A percentile compares a stretch with the other conserved stretches of the same genome.
phyloP scores from a whole-genome alignment of 2,888 invertebrate species.

The Trichogramma dendrolimi region DNA sequence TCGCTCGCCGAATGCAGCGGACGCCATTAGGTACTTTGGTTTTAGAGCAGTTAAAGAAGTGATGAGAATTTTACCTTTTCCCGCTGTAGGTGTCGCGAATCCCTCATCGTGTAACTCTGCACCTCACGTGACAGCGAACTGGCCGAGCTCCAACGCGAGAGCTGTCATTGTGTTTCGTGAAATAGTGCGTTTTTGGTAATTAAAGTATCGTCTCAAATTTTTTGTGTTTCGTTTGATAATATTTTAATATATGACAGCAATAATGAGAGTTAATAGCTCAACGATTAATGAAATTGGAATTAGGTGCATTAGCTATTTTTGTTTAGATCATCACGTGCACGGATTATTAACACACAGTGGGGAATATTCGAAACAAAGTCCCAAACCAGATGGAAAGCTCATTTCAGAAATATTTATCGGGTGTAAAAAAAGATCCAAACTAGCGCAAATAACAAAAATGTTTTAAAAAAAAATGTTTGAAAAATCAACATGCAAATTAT shows the following conservation, averaged over 20 bases:
- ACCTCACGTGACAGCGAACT: conserved; percentile 62
- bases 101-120: conserved; percentile 59
- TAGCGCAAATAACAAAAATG: conserved; percentile 23
- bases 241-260: neutral
- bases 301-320: too few relatives aligned
- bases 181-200: neutral
- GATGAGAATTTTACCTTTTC: conserved; percentile 46
- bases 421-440: conserved; percentile 15
- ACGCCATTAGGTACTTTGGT: neutral
- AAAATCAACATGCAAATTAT: conserved; percentile 8
- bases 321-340: too few relatives aligned
- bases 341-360: too few relatives aligned
- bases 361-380: too few relatives aligned
- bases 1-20: neutral
- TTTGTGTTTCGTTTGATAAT: too few relatives aligned
- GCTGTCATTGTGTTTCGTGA: conserved; percentile 52
- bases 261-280: conserved; percentile 6
- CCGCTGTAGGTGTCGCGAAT: conserved; percentile 51
- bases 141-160: conserved; percentile 63
- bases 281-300: neutral
- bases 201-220: neutral
- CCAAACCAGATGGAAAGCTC: too few relatives aligned
- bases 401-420: too few relatives aligned
- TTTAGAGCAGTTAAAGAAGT: neutral
- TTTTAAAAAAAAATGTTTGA: neutral